These are phyloP conservation scores for Ichneumoninae sp. DNA, from an alignment of 2,888 invertebrate species.

Conservation along the genomic window DNA sequence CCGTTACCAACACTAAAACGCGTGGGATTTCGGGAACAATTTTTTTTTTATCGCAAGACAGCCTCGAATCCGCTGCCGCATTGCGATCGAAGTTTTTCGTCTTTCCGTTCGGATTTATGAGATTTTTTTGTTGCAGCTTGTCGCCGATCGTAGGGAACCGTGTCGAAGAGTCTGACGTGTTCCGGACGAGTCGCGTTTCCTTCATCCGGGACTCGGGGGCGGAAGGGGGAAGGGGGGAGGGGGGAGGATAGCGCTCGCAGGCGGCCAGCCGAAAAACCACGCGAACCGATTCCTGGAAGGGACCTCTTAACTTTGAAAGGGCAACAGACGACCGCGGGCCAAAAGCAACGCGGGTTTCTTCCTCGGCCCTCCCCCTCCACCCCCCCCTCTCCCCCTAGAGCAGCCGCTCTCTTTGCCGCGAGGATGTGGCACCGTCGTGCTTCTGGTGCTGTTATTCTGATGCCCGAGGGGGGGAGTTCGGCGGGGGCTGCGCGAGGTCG, in stretches of 20 bases:
- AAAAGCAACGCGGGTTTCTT: slow-evolving; percentile 57
- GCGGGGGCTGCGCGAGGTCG: slow-evolving; percentile 41
- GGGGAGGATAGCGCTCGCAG: slow-evolving; percentile 26
- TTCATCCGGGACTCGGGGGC: slow-evolving; percentile 44
- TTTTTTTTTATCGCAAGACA: no score
- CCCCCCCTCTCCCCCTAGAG: slow-evolving; percentile 4
- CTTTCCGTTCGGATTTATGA: neutral
- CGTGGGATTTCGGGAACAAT: no score
- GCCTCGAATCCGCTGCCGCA: neutral
- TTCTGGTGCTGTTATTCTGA: slow-evolving; percentile 53
- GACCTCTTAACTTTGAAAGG: slow-evolving; percentile 72
- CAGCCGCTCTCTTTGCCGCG: slow-evolving; percentile 22
- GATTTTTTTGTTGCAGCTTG: slow-evolving; percentile 3
- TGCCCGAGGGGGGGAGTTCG: slow-evolving; percentile 52
- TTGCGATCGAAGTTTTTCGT: neutral
- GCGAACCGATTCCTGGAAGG: slow-evolving; percentile 80
- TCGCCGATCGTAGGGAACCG: slow-evolving; percentile 15
- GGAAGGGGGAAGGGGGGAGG: slow-evolving; percentile 14
- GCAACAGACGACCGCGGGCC: slow-evolving; percentile 62
- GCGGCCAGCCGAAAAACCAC: slow-evolving; percentile 76
- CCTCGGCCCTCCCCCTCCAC: slow-evolving; percentile 18
- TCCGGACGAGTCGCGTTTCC: slow-evolving; percentile 65
- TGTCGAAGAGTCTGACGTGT: slow-evolving; percentile 34
- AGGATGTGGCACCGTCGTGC: slow-evolving; percentile 56
- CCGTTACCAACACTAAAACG: no score